Conservation (phyloP, 1,140 invertebrate species). For the Pogonomyrmex californicus region DNA sequence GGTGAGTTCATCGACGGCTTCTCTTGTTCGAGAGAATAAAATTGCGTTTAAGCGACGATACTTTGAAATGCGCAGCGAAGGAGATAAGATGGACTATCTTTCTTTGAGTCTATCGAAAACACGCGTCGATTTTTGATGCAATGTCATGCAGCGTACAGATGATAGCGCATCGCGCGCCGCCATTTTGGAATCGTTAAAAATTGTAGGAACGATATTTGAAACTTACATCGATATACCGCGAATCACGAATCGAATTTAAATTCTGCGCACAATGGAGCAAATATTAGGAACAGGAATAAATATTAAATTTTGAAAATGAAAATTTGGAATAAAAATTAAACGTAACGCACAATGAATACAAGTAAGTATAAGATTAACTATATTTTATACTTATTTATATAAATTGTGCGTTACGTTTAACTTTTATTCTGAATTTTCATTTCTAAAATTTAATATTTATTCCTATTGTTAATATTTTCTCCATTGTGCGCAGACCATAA, state of each 20-base stretch:
- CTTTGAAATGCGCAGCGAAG: neutral
- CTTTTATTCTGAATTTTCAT: too few relatives aligned
- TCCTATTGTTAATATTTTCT: too few relatives aligned
- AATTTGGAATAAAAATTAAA: too few relatives aligned
- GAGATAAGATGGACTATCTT: neutral
- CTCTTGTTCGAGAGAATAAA: neutral
- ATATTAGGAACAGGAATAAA: too few relatives aligned
- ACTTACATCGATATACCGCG: constrained; percentile 5
- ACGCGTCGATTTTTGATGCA: too few relatives aligned
- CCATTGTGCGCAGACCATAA: too few relatives aligned
- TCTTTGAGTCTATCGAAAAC: neutral
- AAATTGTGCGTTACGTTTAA: too few relatives aligned
- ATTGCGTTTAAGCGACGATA: neutral
- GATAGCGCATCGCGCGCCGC: neutral
- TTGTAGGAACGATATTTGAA: neutral
- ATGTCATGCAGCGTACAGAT: neutral
- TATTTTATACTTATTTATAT: too few relatives aligned
- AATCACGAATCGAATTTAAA: neutral
- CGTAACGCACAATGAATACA: too few relatives aligned
- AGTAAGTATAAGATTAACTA: too few relatives aligned
- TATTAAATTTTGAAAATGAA: too few relatives aligned
- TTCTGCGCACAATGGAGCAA: neutral
- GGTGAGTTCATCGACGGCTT: neutral
- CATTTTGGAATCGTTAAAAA: constrained; percentile 7
- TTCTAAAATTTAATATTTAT: too few relatives aligned